Percentiles rank a stretch among this genome's conserved stretches.
phyloP scores from a whole-genome alignment of 2,888 invertebrate species.

The Drosophila siamana region DNA sequence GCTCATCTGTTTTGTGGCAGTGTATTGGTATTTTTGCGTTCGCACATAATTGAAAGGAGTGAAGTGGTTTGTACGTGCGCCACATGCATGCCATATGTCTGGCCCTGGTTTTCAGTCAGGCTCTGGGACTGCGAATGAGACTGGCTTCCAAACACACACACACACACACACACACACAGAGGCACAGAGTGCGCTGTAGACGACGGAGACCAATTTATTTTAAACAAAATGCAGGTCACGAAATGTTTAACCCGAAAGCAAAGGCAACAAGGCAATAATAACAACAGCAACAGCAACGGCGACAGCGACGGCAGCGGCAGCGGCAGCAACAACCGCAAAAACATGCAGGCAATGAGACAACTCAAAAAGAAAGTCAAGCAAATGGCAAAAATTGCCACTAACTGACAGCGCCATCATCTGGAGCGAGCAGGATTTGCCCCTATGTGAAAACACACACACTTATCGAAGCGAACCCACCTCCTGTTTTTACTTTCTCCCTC shows the following conservation, averaged over 20 bases:
- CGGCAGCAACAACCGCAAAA: slow-evolving; percentile 45
- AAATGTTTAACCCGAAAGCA: slow-evolving; percentile 74
- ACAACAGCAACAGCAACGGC: slow-evolving; percentile 15
- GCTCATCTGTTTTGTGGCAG: background rate
- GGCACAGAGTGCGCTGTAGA: no score
- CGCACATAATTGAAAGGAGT: slow-evolving; percentile 79
- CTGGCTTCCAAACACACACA: background rate
- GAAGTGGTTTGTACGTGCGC: slow-evolving; percentile 79
- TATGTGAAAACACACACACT: slow-evolving; percentile 33
- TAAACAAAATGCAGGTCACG: slow-evolving; percentile 79
- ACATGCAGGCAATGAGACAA: slow-evolving; percentile 53
- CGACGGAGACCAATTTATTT: slow-evolving; percentile 75
- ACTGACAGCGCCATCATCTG: slow-evolving; percentile 28
- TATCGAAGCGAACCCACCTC: background rate
- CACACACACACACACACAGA: background rate
- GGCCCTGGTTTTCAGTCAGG: slow-evolving; percentile 19
- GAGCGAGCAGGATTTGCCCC: slow-evolving; percentile 50
- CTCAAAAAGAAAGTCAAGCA: slow-evolving; percentile 58
- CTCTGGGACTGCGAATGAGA: slow-evolving; percentile 4
- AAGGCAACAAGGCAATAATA: slow-evolving; percentile 31
- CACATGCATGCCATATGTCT: slow-evolving; percentile 78
- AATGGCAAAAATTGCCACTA: slow-evolving; percentile 53
- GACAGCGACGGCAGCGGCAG: slow-evolving; percentile 32
- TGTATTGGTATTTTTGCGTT: slow-evolving; percentile 56
- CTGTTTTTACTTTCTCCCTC: background rate